Base-by-base conservation (phyloP, 2,113 vertebrate species). In the Corythaixoides concolor region DNA sequence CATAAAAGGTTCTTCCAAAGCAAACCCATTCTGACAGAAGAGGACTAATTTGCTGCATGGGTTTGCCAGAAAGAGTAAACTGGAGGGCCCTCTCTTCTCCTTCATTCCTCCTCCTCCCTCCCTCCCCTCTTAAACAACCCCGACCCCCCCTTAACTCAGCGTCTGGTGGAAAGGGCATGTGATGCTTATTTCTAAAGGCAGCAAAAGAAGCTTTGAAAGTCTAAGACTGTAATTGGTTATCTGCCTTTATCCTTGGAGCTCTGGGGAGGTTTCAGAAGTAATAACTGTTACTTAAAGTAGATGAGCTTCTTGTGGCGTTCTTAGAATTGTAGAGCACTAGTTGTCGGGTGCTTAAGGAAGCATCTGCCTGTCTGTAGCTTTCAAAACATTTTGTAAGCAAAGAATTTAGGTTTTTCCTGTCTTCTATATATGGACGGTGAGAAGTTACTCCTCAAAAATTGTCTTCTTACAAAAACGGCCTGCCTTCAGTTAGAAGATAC, bases 161-260 rank as follows among this genome's bases (percentile, higher is more conserved):
- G 70, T 91, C 97, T 93, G 87, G 69, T 94, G 95, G 95, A 88
- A 83, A 8, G 84, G 85, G 76, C 97, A 93, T 74, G 95, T 97
- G 97, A 96, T 88, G 91, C 94, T 96, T 89, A 66, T 96, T 97
- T 94, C 96, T 94, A 7, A 95, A 96, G 97, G 96, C 96, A 97
- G 97, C 83, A 82, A 96, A 98, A 97, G 93, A 93, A 95, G 97
- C 97, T 96, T 97, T 95, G 95, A 55, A 88, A 96, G 92, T 97
- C 95, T 98, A 96, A 97, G 97, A 68, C 96, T 94, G 95, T 98
- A 98, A 98, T 97, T 98, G 98, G 98, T 97, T 97, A 97, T 97
- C 97, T 97, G 98, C 96, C 95, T 97, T 98, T 89, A 89, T 97
- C 97, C 97, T 26, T 39, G 96, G 93, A 97, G 95, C 97, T 97